These are phyloP conservation scores for Spinus pinus DNA, from an alignment of 2,797 vertebrate genomes.

Conservation along the genomic window DNA sequence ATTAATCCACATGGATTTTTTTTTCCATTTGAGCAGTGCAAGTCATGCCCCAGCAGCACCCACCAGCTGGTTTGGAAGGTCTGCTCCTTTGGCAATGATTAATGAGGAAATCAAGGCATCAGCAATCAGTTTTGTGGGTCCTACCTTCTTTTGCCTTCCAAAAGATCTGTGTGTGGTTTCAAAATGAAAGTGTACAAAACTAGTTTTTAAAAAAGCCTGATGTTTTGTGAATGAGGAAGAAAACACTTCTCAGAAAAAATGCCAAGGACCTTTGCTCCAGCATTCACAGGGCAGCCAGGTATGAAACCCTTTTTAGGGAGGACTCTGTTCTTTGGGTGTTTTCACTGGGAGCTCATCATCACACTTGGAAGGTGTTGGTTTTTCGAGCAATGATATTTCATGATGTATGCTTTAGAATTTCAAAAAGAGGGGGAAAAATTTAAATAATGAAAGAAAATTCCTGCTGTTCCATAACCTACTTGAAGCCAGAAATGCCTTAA, in stretches of 20 bases:
- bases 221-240: background rate
- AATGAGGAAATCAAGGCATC: background rate
- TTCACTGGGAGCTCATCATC: background rate
- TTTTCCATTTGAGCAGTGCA: background rate
- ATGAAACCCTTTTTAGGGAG: background rate
- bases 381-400: background rate
- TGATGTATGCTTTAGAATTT: background rate
- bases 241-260: background rate
- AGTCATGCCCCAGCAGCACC: background rate
- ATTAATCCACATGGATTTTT: background rate
- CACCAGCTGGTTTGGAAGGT: background rate
- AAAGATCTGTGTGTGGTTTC: background rate
- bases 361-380: background rate
- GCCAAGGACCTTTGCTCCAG: background rate
- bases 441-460: background rate
- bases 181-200: background rate
- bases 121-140: background rate
- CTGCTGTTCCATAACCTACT: slow-evolving; percentile 17
- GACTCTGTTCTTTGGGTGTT: background rate
- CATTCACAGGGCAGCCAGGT: background rate
- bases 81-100: background rate
- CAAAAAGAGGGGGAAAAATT: background rate
- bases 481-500: slow-evolving; percentile 12
- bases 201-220: background rate
- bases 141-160: background rate